phyloP scores from a whole-genome alignment of 2,797 vertebrate species.

The Acrossocheilus fasciatus region DNA sequence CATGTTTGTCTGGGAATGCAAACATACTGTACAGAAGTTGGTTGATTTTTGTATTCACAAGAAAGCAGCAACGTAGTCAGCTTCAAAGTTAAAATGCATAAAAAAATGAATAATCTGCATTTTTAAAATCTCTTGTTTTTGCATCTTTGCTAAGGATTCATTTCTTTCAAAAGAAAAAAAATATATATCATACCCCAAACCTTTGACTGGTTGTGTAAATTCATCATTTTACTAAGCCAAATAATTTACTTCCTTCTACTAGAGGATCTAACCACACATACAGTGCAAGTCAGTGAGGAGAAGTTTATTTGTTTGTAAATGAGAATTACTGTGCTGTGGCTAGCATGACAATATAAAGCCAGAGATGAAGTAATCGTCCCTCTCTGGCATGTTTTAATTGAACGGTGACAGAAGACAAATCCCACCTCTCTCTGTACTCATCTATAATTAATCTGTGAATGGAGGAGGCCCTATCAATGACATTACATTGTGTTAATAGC shows the following conservation, averaged over 20 bases:
- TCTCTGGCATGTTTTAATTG: slow-evolving; percentile 78
- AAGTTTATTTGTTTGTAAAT: slow-evolving; percentile 11
- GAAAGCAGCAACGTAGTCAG: not conserved
- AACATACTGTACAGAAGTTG: not conserved
- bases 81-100: not conserved
- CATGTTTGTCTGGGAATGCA: not conserved
- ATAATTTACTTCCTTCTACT: not conserved
- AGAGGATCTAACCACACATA: not conserved
- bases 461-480: slow-evolving; percentile 46
- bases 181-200: not conserved
- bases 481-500: slow-evolving; percentile 48
- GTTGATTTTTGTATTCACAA: not conserved
- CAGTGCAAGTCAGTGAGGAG: not conserved
- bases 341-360: slow-evolving; percentile 21
- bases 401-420: slow-evolving; percentile 92
- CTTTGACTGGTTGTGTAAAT: not conserved
- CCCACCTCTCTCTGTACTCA: slow-evolving; percentile 80
- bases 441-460: slow-evolving; percentile 78
- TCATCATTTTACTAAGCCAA: not conserved
- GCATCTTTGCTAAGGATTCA: not conserved
- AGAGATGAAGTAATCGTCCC: slow-evolving; percentile 30
- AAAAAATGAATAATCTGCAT: not conserved
- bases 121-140: not conserved
- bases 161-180: not conserved
- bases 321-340: not conserved